Base-by-base conservation (phyloP, 2,888 invertebrate species). In the Clitarchus hookeri region DNA sequence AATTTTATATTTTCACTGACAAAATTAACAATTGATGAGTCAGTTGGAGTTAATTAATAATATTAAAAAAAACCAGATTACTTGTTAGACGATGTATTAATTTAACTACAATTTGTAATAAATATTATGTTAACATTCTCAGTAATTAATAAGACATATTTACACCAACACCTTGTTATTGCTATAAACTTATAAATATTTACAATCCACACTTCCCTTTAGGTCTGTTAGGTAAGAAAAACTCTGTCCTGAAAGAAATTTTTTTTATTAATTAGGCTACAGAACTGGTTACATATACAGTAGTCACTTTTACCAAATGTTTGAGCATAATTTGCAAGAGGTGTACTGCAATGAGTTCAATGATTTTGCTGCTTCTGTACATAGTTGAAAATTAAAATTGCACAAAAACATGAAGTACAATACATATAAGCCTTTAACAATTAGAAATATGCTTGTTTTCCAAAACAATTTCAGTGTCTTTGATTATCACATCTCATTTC, bases 241-340 rank as follows among this genome's bases (percentile, higher is more conserved):
- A 16, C 65, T 65, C 65, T n/a, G 65, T 65, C 65, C 65, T 65
- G 65, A 65, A 65, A 65, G 65, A 65, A 65, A 65, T 65, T 65
- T 65, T 16, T 65, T n/a, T 53, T 65, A 16, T 9, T 65, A 19
- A n/a, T n/a, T 65, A 48, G 6, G 48, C 48, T 48, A 48, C 48
- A 48, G 6, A 48, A 65, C 65, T 23, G 6, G 65, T 65, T 65
- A 65, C 16, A 65, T 8, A 65, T 16, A 65, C 65, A 4, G 53
- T 12, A 53, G 53, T n/a, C 48, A 48, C 48, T 48, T 48, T n/a
- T 65, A 65, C 65, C 65, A 65, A 65, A 65, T 65, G 16, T 65
- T 65, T 3, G 16, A 65, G 23, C n/a, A 12, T 16, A 65, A 16
- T 65, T 8, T 65, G n/a, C 65, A 23, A 16, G 65, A 65, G n/a